phyloP scores from a whole-genome alignment of 2,888 invertebrate genomes.

The Zootermopsis nevadensis region DNA sequence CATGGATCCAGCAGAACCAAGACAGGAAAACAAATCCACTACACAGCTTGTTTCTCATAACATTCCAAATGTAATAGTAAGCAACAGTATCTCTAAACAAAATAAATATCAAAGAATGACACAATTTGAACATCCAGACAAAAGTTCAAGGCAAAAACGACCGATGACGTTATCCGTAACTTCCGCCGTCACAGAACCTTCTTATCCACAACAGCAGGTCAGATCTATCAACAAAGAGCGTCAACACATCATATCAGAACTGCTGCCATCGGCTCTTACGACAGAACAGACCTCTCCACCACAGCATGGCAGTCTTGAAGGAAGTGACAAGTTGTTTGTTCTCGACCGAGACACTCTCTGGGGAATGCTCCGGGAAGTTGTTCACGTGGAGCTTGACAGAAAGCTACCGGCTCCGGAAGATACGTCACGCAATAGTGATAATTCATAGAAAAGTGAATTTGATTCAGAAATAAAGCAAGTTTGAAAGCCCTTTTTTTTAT shows the following conservation, averaged over 20 bases:
- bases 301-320: slow-evolving; percentile 7
- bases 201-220: not conserved
- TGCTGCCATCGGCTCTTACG: not conserved
- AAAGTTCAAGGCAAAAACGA: not conserved
- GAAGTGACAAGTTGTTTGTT: slow-evolving; percentile 64
- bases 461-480: not conserved
- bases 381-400: slow-evolving; percentile 59
- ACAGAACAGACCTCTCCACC: slow-evolving; percentile 16
- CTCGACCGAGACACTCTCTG: slow-evolving; percentile 71
- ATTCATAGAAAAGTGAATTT: slow-evolving; percentile 5
- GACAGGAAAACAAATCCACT: not conserved
- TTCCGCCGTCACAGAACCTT: not conserved
- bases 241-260: slow-evolving; percentile 9
- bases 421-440: not conserved
- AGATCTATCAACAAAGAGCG: slow-evolving; percentile 34
- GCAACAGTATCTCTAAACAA: not conserved
- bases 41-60: not conserved
- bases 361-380: slow-evolving; percentile 71
- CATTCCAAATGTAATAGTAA: not conserved
- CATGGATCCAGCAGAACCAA: not conserved
- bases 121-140: not conserved
- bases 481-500: not conserved
- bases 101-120: not conserved
- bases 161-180: not conserved
- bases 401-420: slow-evolving; percentile 25